phyloP scores from a whole-genome alignment of 2,113 vertebrate species.

The Felis chaus region DNA sequence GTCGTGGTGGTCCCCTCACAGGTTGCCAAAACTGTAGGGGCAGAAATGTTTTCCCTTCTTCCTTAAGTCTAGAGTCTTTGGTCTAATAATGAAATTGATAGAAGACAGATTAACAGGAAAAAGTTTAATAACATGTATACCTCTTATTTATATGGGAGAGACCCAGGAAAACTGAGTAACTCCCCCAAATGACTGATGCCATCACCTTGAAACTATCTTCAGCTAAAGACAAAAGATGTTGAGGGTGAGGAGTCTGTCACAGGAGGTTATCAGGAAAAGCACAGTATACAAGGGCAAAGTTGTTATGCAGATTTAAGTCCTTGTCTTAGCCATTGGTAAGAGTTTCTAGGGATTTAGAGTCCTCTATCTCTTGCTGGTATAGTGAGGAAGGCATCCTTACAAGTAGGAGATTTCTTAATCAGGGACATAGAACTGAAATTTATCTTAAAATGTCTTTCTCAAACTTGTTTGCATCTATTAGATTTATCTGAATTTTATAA shows the following conservation, averaged over 20 bases:
- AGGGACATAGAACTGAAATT: slow-evolving; percentile 12
- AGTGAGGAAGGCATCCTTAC: neutral
- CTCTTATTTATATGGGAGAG: neutral
- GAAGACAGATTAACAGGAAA: neutral
- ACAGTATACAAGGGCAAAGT: neutral
- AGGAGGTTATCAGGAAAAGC: neutral
- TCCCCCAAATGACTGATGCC: neutral
- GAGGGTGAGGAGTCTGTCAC: neutral
- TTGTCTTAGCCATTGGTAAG: neutral
- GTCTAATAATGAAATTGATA: neutral
- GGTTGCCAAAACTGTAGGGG: neutral
- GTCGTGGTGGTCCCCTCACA: neutral
- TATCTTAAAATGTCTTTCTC: slow-evolving; percentile 36
- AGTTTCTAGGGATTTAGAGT: neutral
- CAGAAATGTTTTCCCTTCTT: neutral
- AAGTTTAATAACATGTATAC: neutral
- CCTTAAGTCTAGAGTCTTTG: neutral
- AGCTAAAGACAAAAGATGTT: neutral
- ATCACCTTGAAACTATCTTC: neutral
- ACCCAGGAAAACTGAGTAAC: neutral
- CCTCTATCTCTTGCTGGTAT: neutral
- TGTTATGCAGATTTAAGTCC: neutral
- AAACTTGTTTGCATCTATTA: neutral
- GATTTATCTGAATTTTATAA: neutral
- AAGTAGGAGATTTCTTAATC: neutral